Evolutionary conservation across 2,113 vertebrate species (phyloP).

Genomic region (Sander lucioperca): DNA sequence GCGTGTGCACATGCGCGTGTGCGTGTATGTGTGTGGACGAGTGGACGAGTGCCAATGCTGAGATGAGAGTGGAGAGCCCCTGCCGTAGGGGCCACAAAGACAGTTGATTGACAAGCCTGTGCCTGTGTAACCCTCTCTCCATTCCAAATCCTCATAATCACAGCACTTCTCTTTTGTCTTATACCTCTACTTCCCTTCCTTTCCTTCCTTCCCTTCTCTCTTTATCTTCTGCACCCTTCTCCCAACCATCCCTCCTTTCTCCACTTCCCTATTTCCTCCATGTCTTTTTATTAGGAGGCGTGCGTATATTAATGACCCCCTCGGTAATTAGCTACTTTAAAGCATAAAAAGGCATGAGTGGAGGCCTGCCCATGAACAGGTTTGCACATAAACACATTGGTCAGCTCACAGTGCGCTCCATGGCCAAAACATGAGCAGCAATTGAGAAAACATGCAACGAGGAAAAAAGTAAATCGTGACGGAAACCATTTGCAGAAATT

Average conservation of each 20-base stretch:
- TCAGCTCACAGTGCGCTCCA: constrained; percentile 56
- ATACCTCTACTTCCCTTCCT: constrained; percentile 14
- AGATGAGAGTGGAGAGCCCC: constrained; percentile 75
- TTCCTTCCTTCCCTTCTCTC: constrained; percentile 6
- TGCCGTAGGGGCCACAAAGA: constrained; percentile 73
- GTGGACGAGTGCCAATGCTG: constrained; percentile 62
- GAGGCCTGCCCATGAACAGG: constrained; percentile 71
- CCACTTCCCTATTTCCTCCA: constrained; percentile 40
- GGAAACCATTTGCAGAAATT: constrained; percentile 83
- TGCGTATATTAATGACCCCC: constrained; percentile 64
- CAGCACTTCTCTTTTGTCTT: constrained; percentile 41
- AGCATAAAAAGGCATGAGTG: constrained; percentile 67
- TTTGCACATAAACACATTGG: constrained; percentile 83
- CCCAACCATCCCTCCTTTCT: constrained; percentile 22
- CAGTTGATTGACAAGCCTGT: constrained; percentile 74
- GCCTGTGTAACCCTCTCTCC: constrained; percentile 60
- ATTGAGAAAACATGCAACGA: constrained; percentile 69
- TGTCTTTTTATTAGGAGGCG: constrained; percentile 34
- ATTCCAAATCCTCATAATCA: constrained; percentile 55
- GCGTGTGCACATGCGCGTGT: constrained; percentile 27
- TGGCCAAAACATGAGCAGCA: constrained; percentile 70
- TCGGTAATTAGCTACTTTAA: constrained; percentile 64
- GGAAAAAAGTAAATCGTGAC: constrained; percentile 70
- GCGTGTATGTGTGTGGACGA: constrained; percentile 28
- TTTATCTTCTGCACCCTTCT: constrained; percentile 22